Evolutionary conservation across 1,140 invertebrate species (phyloP).

Genomic region (Cherax quadricarinatus): DNA sequence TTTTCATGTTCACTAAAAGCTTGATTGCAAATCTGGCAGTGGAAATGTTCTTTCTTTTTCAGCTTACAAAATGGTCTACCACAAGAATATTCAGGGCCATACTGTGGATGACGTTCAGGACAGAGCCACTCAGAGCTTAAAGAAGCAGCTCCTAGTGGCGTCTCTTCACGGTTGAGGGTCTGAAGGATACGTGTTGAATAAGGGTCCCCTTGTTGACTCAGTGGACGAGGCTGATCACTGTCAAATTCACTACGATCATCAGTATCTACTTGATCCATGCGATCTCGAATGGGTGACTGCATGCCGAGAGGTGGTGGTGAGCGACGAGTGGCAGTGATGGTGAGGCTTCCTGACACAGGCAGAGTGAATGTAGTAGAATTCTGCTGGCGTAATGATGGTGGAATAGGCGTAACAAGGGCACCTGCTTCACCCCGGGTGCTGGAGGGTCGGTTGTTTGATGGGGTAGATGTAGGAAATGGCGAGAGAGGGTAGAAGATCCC

Average conservation of each 20-base stretch:
- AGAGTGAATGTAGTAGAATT: conserved; percentile 67
- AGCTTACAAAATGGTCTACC: conserved; percentile 90
- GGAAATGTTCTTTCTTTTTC: conserved; percentile 89
- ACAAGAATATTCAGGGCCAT: conserved; percentile 83
- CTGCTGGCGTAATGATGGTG: conserved; percentile 65
- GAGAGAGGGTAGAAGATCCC: conserved; percentile 95
- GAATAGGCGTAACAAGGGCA: conserved; percentile 72
- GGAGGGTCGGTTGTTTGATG: conserved; percentile 48
- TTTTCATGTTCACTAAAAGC: conserved; percentile 85
- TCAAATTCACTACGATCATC: conserved; percentile 53
- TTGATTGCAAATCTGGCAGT: conserved; percentile 92
- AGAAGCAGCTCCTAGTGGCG: conserved; percentile 48
- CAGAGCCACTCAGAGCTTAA: conserved; percentile 76
- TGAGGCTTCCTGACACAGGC: conserved; percentile 70
- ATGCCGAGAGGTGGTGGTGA: conserved; percentile 55
- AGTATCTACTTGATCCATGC: conserved; percentile 57
- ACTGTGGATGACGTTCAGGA: conserved; percentile 72
- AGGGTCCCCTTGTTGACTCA: conserved; percentile 66
- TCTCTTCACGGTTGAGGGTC: conserved; percentile 71
- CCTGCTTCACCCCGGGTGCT: conserved; percentile 66
- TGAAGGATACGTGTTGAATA: conserved; percentile 76
- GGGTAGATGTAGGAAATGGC: conserved; percentile 79
- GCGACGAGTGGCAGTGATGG: conserved; percentile 70
- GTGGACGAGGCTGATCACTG: conserved; percentile 61
- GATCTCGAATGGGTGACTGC: conserved; percentile 61